Conservation (phyloP, 2,888 invertebrate species). For the Macropis europaea region DNA sequence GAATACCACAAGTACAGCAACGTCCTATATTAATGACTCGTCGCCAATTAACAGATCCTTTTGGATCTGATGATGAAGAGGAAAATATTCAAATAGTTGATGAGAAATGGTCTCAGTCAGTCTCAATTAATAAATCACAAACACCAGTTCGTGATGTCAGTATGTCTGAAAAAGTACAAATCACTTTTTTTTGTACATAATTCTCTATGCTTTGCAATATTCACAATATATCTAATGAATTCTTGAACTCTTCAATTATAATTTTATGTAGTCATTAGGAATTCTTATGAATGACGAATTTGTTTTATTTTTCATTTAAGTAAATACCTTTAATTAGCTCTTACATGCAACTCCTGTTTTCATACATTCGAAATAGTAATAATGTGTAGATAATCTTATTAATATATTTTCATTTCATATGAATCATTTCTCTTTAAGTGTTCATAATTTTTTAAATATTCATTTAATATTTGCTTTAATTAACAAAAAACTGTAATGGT, state of each 20-base stretch:
- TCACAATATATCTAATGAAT: conserved; percentile 31
- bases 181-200: conserved; percentile 29
- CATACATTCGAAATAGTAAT: background rate
- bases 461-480: background rate
- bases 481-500: no score
- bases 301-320: background rate
- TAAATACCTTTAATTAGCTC: background rate
- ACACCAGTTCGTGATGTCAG: conserved; percentile 78
- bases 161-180: conserved; percentile 52
- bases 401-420: background rate
- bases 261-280: background rate
- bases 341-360: no score
- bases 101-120: conserved; percentile 75
- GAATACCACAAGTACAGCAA: conserved; percentile 69
- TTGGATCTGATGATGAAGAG: conserved; percentile 92
- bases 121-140: conserved; percentile 74
- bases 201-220: conserved; percentile 44
- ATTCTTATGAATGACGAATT: background rate
- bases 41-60: conserved; percentile 92
- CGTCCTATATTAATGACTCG: conserved; percentile 88
- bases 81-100: conserved; percentile 76
- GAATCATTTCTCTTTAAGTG: background rate
- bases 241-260: background rate
- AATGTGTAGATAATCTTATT: no score
- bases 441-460: no score